These are phyloP conservation scores for Astreopora myriophthalma DNA, from an alignment of 64 coral and sea anemone genomes.

Conservation along the genomic window DNA sequence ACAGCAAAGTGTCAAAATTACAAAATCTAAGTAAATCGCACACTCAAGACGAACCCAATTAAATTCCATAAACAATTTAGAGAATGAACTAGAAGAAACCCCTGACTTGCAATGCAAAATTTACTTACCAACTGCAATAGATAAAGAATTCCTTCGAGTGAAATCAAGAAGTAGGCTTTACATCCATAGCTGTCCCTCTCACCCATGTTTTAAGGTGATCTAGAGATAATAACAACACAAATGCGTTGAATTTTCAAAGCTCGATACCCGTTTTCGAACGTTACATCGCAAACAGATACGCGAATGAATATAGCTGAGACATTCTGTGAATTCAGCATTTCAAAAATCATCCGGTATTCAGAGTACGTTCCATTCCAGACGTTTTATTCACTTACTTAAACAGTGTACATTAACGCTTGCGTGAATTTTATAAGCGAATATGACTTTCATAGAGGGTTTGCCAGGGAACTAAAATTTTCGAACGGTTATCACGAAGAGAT, in stretches of 20 bases:
- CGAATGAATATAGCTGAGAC: no score
- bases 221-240: neutral
- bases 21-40: neutral
- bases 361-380: neutral
- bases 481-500: no score
- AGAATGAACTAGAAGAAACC: neutral
- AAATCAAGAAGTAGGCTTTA: slow-evolving; percentile 60
- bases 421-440: no score
- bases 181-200: slow-evolving; percentile 64
- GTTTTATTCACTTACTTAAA: neutral
- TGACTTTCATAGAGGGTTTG: no score
- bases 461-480: no score
- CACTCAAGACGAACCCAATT: neutral
- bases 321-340: neutral
- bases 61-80: neutral
- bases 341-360: neutral
- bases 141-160: slow-evolving; percentile 62
- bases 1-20: neutral
- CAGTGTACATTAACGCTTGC: no score
- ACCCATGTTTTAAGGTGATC: slow-evolving; percentile 25
- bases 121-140: slow-evolving; percentile 58
- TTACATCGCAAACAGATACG: neutral
- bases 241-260: neutral
- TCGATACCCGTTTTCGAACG: neutral
- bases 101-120: neutral